Evolutionary conservation across 2,888 invertebrate species (phyloP).

Genomic region (Sminthurides aquaticus): DNA sequence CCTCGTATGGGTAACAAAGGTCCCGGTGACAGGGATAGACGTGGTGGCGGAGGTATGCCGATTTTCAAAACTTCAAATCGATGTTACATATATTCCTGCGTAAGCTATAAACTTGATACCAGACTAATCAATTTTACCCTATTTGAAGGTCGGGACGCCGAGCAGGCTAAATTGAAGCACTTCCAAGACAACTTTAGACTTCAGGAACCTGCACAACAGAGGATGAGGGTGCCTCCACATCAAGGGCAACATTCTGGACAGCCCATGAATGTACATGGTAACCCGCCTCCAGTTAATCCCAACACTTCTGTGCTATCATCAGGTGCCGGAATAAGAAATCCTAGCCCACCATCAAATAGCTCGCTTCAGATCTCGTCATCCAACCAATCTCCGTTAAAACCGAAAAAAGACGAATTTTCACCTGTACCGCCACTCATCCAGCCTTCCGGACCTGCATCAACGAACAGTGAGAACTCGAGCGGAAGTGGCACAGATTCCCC

Average conservation of each 20-base stretch:
- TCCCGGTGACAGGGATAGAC: constrained; percentile 30
- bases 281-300: constrained; percentile 8
- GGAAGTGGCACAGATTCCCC: constrained; percentile 18
- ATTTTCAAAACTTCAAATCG: too few relatives aligned
- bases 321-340: constrained; percentile 22
- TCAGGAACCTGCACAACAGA: constrained; percentile 12
- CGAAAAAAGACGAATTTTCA: constrained; percentile 33
- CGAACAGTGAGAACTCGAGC: constrained; percentile 23
- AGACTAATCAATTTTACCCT: neutral
- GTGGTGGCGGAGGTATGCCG: constrained; percentile 18
- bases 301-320: constrained; percentile 1
- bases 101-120: too few relatives aligned
- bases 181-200: constrained; percentile 32
- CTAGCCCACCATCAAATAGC: constrained; percentile 28
- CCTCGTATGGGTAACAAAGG: constrained; percentile 33
- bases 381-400: constrained; percentile 25
- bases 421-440: constrained; percentile 28
- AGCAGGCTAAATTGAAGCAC: constrained; percentile 31
- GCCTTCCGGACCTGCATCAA: constrained; percentile 17
- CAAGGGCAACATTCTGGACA: constrained; percentile 24
- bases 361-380: constrained; percentile 21
- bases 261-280: constrained; percentile 16
- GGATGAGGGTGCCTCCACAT: constrained; percentile 24
- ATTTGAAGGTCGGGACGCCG: constrained; percentile 3
- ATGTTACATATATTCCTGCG: too few relatives aligned